Percentiles rank a stretch among this genome's conserved stretches.
Conservation (phyloP, 2,888 invertebrate genomes). For the Falcaria lacertinaria region DNA sequence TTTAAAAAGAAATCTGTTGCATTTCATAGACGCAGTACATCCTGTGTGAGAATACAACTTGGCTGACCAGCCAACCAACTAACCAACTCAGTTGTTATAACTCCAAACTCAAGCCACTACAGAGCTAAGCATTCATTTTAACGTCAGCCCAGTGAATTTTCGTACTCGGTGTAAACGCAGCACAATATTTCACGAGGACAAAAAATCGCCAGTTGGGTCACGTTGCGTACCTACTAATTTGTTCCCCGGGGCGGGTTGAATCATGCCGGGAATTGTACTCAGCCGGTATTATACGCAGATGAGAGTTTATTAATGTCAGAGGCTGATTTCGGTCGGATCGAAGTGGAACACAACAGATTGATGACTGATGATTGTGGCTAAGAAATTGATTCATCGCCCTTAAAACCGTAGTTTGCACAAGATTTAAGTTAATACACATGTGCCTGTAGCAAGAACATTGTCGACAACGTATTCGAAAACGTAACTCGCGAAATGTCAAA, state of each 20-base stretch:
- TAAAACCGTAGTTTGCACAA: no score
- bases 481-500: no score
- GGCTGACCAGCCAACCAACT: no score
- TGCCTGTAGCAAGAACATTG: no score
- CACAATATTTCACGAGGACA: constrained; percentile 50
- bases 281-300: constrained; percentile 37
- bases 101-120: no score
- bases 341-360: not conserved
- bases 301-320: constrained; percentile 29
- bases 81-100: no score
- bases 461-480: no score
- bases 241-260: constrained; percentile 52
- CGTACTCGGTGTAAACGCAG: constrained; percentile 23
- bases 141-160: constrained; percentile 1
- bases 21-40: no score
- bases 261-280: constrained; percentile 65
- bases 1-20: no score
- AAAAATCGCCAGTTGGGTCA: constrained; percentile 69
- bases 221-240: constrained; percentile 64
- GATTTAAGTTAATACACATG: no score
- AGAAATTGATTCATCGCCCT: not conserved
- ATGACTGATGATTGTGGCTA: not conserved
- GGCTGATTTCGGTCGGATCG: not conserved
- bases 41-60: no score
- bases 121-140: not conserved